Conservation (phyloP, 1,140 invertebrate genomes). For the Drosophila sp. region DNA sequence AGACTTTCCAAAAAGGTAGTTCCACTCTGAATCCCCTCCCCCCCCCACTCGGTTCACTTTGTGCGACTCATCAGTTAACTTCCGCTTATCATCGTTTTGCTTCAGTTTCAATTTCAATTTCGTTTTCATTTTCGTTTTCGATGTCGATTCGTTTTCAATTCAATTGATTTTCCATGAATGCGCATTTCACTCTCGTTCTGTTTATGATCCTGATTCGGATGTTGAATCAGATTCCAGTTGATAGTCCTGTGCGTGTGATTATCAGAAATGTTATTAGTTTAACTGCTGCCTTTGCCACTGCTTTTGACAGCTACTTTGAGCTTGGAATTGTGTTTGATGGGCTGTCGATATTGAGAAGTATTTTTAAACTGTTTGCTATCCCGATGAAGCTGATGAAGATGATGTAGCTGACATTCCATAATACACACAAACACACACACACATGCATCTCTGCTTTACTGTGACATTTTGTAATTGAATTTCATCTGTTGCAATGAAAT, state of each 20-base stretch:
- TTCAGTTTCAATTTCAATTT: constrained; percentile 24
- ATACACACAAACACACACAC: neutral
- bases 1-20: constrained; percentile 16
- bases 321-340: constrained; percentile 37
- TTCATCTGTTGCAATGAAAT: constrained; percentile 40
- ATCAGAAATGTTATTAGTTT: constrained; percentile 70
- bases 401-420: neutral
- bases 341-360: constrained; percentile 10
- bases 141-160: constrained; percentile 61
- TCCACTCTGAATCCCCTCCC: constrained; percentile 21
- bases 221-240: neutral
- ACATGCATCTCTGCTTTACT: constrained; percentile 20
- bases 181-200: constrained; percentile 22
- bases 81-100: constrained; percentile 41
- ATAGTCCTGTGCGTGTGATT: constrained; percentile 39
- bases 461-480: constrained; percentile 63
- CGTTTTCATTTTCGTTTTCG: constrained; percentile 54
- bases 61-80: constrained; percentile 51
- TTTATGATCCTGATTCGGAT: constrained; percentile 10
- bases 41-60: neutral
- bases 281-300: constrained; percentile 28
- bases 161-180: constrained; percentile 65
- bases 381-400: neutral
- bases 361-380: constrained; percentile 23
- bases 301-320: constrained; percentile 66